phyloP scores from a whole-genome alignment of 2,113 vertebrate species.

The Phoxinus phoxinus region DNA sequence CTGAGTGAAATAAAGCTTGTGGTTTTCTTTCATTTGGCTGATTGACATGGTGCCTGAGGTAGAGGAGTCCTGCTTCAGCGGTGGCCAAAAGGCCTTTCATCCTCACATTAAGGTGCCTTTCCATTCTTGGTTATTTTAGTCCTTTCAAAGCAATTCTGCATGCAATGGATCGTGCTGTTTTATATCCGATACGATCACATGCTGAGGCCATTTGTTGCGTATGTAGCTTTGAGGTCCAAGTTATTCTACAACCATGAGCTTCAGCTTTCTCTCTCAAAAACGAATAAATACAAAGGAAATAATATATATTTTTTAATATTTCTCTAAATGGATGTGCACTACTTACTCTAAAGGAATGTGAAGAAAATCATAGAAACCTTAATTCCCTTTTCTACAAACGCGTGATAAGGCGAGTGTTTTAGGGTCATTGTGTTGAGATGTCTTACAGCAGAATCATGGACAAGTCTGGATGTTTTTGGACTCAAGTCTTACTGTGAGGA shows the following conservation, averaged over 20 bases:
- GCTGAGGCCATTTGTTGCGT: constrained; percentile 4
- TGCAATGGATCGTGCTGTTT: constrained; percentile 20
- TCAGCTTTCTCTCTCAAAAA: background rate
- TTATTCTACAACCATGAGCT: background rate
- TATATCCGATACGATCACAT: constrained; percentile 35
- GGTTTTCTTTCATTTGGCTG: background rate
- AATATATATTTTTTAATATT: background rate
- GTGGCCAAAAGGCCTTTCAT: constrained; percentile 33
- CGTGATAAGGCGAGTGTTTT: constrained; percentile 20
- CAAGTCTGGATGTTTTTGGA: constrained; percentile 34
- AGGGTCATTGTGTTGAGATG: constrained; percentile 47
- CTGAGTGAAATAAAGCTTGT: background rate
- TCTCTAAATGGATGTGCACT: background rate
- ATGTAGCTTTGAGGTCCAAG: background rate
- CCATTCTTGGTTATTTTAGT: constrained; percentile 44
- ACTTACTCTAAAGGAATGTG: background rate
- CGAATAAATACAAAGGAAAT: background rate
- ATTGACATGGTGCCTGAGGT: constrained; percentile 3
- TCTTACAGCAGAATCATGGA: constrained; percentile 26
- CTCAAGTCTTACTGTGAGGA: constrained; percentile 41
- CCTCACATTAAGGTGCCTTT: constrained; percentile 48
- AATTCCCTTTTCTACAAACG: constrained; percentile 21
- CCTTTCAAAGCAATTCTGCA: constrained; percentile 32
- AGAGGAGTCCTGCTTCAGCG: constrained; percentile 19
- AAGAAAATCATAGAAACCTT: background rate